Evolutionary conservation across 2,888 invertebrate species (phyloP).

Genomic region (Loripinus fragilis): DNA sequence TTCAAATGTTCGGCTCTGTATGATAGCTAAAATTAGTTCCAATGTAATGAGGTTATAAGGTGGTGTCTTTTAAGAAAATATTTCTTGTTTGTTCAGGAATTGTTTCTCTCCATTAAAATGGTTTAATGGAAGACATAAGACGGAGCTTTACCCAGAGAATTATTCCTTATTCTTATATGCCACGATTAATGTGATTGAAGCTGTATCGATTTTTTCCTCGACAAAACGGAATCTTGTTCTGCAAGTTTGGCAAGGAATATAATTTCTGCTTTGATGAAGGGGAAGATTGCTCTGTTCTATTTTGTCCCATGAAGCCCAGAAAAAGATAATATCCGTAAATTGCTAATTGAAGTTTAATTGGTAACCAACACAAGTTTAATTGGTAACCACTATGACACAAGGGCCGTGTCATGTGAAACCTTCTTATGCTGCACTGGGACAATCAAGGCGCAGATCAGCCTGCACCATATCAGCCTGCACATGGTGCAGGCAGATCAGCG

Average conservation of each 20-base stretch:
- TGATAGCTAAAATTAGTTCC: too few species aligned
- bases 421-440: too few species aligned
- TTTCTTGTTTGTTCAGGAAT: conserved; percentile 1
- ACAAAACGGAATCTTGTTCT: conserved; percentile 19
- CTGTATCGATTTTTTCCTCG: conserved; percentile 53
- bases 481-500: too few species aligned
- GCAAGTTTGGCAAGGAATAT: background rate
- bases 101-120: conserved; percentile 15
- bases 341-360: conserved; percentile 48
- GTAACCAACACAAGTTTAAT: conserved; percentile 6
- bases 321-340: conserved; percentile 9
- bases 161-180: conserved; percentile 60
- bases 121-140: conserved; percentile 14
- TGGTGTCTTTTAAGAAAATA: background rate
- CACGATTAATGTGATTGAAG: conserved; percentile 59
- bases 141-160: conserved; percentile 30
- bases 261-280: background rate
- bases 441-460: too few species aligned
- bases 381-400: too few species aligned
- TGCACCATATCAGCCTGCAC: too few species aligned
- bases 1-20: too few species aligned
- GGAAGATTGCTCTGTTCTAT: background rate
- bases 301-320: background rate
- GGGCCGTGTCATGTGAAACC: too few species aligned
- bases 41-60: background rate